These are phyloP conservation scores for Drosophila differens DNA, from an alignment of 2,888 invertebrate species.

Conservation along the genomic window DNA sequence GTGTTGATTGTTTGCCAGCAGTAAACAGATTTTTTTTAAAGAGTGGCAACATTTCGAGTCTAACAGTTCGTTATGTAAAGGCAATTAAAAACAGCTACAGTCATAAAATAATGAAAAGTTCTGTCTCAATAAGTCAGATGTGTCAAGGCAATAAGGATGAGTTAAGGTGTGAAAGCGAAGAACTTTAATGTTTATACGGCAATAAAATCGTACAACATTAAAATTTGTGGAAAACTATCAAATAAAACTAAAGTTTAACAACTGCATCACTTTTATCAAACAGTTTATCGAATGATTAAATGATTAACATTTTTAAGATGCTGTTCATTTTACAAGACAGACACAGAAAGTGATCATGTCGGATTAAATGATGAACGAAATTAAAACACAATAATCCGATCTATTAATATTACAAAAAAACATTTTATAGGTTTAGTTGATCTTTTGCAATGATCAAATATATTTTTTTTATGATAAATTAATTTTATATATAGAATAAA, in stretches of 20 bases:
- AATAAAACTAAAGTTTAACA: background rate
- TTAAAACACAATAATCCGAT: background rate
- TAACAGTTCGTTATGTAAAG: constrained; percentile 16
- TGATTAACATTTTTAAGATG: background rate
- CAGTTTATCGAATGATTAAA: constrained; percentile 2
- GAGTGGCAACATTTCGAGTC: constrained; percentile 47
- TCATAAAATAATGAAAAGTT: constrained; percentile 17
- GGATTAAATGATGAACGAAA: background rate
- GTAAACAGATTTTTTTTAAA: constrained; percentile 53
- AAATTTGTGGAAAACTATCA: background rate
- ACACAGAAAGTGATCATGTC: background rate
- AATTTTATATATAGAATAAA: background rate
- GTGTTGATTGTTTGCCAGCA: constrained; percentile 57
- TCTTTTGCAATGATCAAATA: background rate
- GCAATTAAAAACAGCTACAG: constrained; percentile 8
- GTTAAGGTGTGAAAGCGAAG: background rate
- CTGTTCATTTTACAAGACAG: background rate
- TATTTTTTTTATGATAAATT: background rate
- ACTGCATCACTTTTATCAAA: background rate
- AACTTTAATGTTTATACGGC: background rate
- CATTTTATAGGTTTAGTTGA: background rate
- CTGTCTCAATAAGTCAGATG: constrained; percentile 5
- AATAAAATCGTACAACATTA: constrained; percentile 2
- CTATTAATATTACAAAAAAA: background rate
- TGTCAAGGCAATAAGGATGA: background rate